Percentiles rank a stretch among this genome's conserved stretches.
Evolutionary conservation across 2,113 vertebrate species (phyloP).

Genomic region (Ciconia maguari): DNA sequence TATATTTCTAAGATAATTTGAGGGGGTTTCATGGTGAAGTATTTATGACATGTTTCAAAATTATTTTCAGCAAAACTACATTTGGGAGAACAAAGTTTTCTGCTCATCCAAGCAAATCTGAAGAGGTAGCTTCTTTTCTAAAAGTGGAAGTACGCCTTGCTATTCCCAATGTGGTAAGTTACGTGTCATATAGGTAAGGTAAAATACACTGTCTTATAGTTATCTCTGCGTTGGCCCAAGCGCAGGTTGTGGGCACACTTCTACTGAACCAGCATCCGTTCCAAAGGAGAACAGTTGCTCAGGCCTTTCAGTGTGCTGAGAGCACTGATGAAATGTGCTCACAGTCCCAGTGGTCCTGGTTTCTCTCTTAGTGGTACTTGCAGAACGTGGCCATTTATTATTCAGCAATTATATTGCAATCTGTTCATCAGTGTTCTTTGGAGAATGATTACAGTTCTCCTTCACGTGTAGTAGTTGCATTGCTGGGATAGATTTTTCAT

Average conservation of each 20-base stretch:
- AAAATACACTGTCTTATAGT: not conserved
- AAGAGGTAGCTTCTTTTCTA: slow-evolving; percentile 69
- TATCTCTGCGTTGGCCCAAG: not conserved
- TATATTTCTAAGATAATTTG: not conserved
- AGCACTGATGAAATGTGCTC: not conserved
- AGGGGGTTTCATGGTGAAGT: not conserved
- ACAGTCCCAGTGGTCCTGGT: not conserved
- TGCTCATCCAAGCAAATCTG: slow-evolving; percentile 1
- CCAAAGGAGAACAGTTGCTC: not conserved
- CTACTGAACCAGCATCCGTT: not conserved
- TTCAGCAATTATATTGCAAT: not conserved
- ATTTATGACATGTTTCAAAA: not conserved
- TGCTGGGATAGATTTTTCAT: not conserved
- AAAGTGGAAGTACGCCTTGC: slow-evolving; percentile 79
- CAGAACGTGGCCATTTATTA: not conserved
- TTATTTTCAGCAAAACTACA: slow-evolving; percentile 55
- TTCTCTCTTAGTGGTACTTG: not conserved
- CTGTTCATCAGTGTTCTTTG: not conserved
- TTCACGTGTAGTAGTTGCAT: not conserved
- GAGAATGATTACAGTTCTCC: not conserved
- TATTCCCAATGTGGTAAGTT: slow-evolving; percentile 78
- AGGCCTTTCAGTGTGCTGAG: not conserved
- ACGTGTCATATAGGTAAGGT: not conserved
- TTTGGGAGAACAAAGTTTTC: slow-evolving; percentile 39
- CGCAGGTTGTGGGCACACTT: accelerated